Evolutionary conservation across 2,888 invertebrate genomes (phyloP), one percentile per base, ranked within the genome.

Genomic region (Temnothorax unifasciatus): DNA sequence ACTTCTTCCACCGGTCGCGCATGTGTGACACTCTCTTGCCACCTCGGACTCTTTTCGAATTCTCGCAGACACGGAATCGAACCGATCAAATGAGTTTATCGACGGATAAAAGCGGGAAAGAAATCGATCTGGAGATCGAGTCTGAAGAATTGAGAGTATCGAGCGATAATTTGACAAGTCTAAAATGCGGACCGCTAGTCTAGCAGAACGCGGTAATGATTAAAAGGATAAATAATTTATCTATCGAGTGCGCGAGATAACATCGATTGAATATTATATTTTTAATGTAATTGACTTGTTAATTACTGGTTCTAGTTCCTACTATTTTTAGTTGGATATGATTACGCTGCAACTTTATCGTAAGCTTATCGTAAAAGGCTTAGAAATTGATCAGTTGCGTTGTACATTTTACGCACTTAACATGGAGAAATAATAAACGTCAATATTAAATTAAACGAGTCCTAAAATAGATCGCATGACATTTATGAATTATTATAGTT

Each of bases 361-460:
- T 41, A 41, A 64, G 57, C 71, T 34, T 41, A 68, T 57, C 57
- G 18, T 13, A 61, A 47, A 69, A 34, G 34, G 38, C 5, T 61
- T 18, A 38, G 11, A 79, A 18, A 79, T 79, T 69, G 47, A 59
- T 57, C 71, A 5, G 71, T 59, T 21, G 59, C 8, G 18, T 9
- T 59, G 5, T 34, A 18, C 71, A 5, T 13, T 69, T 69, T 79
- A 25, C 18, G 34, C 38, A 41, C 57, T 69, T 41, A 11, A 5
- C 4, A 47, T 18, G 18, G 18, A 47, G 9, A 47, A 50, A 79
- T 79, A 59, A 79, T 69, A 61, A 59, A 47, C 18, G 47, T 44
- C 69, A 47, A 79, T 69, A 79, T 47, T 71, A 71, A 71, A 71
- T 71, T 61, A 38, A 79, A 47, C 71, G 38, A 38, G 18, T 71